Evolutionary conservation across 2,797 vertebrate species (phyloP).

Genomic region (Bovichtus diacanthus): DNA sequence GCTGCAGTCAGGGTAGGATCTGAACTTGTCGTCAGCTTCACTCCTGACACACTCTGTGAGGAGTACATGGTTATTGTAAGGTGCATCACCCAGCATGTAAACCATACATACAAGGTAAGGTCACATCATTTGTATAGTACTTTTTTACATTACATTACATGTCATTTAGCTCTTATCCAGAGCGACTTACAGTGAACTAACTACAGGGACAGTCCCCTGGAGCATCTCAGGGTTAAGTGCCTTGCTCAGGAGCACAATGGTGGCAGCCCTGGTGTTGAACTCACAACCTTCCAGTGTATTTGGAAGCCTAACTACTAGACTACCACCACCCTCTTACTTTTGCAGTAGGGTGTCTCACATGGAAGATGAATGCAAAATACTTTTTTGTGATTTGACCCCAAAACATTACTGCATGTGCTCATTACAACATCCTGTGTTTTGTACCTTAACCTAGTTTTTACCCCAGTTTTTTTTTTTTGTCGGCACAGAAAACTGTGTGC

Average conservation of each 20-base stretch:
- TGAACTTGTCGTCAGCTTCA: slow-evolving; percentile 69
- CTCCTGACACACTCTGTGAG: slow-evolving; percentile 49
- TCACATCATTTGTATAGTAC: no score
- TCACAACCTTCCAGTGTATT: no score
- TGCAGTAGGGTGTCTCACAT: background rate
- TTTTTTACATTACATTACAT: no score
- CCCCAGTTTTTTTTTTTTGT: slow-evolving; percentile 18
- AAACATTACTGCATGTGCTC: slow-evolving; percentile 22
- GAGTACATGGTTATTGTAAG: slow-evolving; percentile 58
- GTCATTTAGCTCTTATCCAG: no score
- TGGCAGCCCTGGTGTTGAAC: no score
- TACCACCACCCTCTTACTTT: no score
- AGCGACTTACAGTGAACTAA: no score
- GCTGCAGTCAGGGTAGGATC: background rate
- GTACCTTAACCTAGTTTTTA: slow-evolving; percentile 35
- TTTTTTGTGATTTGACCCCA: slow-evolving; percentile 41
- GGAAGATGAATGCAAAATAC: background rate
- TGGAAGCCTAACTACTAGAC: no score
- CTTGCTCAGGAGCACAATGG: no score
- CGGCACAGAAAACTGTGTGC: background rate
- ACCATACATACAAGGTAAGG: slow-evolving; percentile 32
- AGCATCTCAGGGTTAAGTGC: no score
- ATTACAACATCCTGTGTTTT: slow-evolving; percentile 28
- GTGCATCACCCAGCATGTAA: background rate
- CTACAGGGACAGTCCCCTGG: no score